Evolutionary conservation across 2,113 vertebrate species (phyloP), one percentile per base, ranked within the genome.

Genomic region (Leucosticte australis): DNA sequence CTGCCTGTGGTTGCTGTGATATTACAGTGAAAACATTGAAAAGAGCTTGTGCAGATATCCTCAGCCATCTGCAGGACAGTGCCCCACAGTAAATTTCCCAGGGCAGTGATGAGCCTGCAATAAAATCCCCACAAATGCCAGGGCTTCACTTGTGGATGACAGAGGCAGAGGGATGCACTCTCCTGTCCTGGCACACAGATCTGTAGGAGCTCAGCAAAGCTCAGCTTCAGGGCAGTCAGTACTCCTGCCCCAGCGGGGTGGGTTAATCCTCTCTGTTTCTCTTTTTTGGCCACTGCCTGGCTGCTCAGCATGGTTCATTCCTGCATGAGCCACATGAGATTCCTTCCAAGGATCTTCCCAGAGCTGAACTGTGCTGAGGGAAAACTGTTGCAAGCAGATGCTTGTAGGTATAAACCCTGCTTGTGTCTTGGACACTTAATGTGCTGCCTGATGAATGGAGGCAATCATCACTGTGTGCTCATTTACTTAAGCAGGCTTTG

Each of bases 311-410:
- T 3, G 0, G 3, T 24, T 39, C 22, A 20, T 14, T 30, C 26
- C 53, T 31, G 23, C 35, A 13, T 1, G 10, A 67, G 52, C 50
- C 33, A 20, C 1, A 8, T 3, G 24, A 26, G 26, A 19, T 31
- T 62, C 71, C 41, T 79, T 59, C 31, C 24, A 30, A 68, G 57
- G 35, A 18, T 37, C 44, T 42, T 6, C 3, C 3, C 16, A 19
- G 44, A 57, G 35, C 59, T 62, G 39, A 39, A 11, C 49, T 16
- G 18, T 7, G 22, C 4, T 0, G 0, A 31, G 37, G 55, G n/a
- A 22, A 78, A 49, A 53, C 33, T 42, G 35, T 27, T 55, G 47
- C 52, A 37, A 50, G 31, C 21, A 56, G 55, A 13, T 17, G 10
- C 35, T 56, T 65, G n/a, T 67, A 77, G 68, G 35, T 59, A 30